Evolutionary conservation across 1,140 invertebrate species (phyloP).

Genomic region (Colletes latitarsis): DNA sequence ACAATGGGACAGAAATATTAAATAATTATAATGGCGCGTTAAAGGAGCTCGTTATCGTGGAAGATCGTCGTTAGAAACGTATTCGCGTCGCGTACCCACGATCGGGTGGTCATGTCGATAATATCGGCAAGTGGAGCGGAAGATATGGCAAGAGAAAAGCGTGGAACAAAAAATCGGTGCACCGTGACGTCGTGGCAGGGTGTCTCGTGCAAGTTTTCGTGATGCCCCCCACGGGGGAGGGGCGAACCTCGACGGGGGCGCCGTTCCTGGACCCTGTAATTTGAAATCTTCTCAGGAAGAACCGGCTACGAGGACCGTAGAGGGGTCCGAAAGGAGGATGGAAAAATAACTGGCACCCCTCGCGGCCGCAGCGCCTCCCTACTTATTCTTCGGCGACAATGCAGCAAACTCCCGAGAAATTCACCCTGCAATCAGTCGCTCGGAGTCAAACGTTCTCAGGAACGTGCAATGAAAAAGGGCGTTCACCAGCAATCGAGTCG

Average conservation of each 20-base stretch:
- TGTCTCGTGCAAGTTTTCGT: constrained; percentile 66
- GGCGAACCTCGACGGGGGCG: constrained; percentile 58
- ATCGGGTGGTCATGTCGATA: constrained; percentile 77
- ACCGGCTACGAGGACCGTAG: constrained; percentile 35
- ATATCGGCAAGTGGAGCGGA: constrained; percentile 67
- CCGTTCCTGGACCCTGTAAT: constrained; percentile 73
- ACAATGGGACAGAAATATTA: not conserved
- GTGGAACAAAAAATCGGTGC: constrained; percentile 43
- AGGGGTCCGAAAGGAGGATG: constrained; percentile 17
- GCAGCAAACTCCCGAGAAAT: constrained; percentile 79
- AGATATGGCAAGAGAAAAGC: constrained; percentile 65
- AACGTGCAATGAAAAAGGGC: constrained; percentile 50
- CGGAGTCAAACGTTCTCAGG: constrained; percentile 79
- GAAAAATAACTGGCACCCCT: constrained; percentile 58
- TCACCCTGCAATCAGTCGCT: constrained; percentile 79
- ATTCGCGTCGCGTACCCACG: constrained; percentile 66
- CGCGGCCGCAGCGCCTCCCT: constrained; percentile 78
- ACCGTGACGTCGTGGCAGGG: constrained; percentile 59
- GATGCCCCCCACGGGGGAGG: constrained; percentile 57
- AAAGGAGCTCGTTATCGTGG: not conserved
- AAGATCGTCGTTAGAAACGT: constrained; percentile 10
- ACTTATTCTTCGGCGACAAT: constrained; percentile 77
- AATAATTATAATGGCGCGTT: not conserved
- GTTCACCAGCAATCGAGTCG: constrained; percentile 42
- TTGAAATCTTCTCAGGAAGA: constrained; percentile 79